phyloP scores from a whole-genome alignment of 92 coral and sea anemone species.

The Desmophyllum pertusum region DNA sequence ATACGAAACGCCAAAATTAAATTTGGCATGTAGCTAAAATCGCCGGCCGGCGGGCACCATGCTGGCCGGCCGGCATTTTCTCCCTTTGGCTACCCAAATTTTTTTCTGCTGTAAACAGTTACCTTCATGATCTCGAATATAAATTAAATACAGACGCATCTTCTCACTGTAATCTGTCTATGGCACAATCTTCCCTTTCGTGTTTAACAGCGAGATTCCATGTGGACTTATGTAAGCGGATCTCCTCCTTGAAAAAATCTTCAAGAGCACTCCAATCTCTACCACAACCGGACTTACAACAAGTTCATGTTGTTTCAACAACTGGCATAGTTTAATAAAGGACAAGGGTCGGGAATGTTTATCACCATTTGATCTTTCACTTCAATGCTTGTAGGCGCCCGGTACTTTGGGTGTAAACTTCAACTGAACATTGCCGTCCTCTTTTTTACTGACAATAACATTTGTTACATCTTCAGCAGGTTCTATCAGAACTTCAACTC shows the following conservation, averaged over 20 bases:
- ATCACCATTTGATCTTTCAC: constrained; percentile 1
- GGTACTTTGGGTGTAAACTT: background rate
- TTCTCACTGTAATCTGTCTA: background rate
- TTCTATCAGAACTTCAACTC: background rate
- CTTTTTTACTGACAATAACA: background rate
- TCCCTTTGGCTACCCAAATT: background rate
- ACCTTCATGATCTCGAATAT: background rate
- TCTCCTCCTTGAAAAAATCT: background rate
- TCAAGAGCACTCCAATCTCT: background rate
- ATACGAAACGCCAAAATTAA: background rate
- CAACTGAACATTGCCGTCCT: background rate
- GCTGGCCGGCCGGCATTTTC: background rate
- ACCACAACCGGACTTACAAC: background rate
- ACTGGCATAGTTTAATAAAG: background rate
- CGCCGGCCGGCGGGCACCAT: too few species aligned
- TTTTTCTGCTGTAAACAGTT: background rate
- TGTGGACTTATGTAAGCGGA: too few species aligned
- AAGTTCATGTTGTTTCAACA: background rate
- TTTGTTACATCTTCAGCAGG: background rate
- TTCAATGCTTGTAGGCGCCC: background rate
- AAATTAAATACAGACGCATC: background rate
- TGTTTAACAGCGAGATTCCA: background rate
- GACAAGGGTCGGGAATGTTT: background rate
- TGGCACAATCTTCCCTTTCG: background rate
- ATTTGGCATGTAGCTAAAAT: too few species aligned